Evolutionary conservation across 2,888 invertebrate species (phyloP), one percentile per base, ranked within the genome.

Genomic region (Drosophila paramelanica): DNA sequence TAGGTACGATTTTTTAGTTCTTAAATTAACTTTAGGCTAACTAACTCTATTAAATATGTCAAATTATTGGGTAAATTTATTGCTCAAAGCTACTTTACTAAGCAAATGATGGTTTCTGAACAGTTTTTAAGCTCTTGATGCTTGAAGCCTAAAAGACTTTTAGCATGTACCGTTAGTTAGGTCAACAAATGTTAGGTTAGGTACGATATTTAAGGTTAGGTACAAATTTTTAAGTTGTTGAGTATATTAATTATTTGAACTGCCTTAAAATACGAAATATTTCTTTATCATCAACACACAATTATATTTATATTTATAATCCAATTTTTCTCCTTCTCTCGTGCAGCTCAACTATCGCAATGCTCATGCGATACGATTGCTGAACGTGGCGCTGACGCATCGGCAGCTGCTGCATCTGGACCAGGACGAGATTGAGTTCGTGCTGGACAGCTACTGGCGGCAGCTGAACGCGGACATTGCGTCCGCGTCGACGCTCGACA

Each of bases 391-490:
- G 0, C 65, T 92, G 0, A 82, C 79, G 23, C 71, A 91, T 70
- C 88, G 90, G 0, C 75, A 78, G 42, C 67, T 76, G 13, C 64
- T 92, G 52, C 90, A 91, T 52, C 81, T 92, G 36, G 92, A 91
- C 49, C 88, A 84, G 53, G 92, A 91, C 50, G 92, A 92, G 74
- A 90, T 92, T 31, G 89, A 92, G 53, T 89, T 91, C 53, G 90
- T 92, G 5, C 64, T 92, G 5, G 86, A 88, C 25, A 81, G 89
- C 42, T 92, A 91, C 69, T 92, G 92, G 92, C 74, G 79, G 2
- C 90, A 92, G 56, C 42, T 92, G 20, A 88, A 90, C 45, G 74
- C 74, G 2, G 89, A 91, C 47, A 75, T 91, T 36, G 77, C 75
- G 20, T 31, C 56, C 1, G 46, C 57, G 5, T 36, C 51, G 1